Percentiles rank a stretch among this genome's conserved stretches.
Conservation (phyloP, 2,797 vertebrate species). For the Luscinia luscinia region DNA sequence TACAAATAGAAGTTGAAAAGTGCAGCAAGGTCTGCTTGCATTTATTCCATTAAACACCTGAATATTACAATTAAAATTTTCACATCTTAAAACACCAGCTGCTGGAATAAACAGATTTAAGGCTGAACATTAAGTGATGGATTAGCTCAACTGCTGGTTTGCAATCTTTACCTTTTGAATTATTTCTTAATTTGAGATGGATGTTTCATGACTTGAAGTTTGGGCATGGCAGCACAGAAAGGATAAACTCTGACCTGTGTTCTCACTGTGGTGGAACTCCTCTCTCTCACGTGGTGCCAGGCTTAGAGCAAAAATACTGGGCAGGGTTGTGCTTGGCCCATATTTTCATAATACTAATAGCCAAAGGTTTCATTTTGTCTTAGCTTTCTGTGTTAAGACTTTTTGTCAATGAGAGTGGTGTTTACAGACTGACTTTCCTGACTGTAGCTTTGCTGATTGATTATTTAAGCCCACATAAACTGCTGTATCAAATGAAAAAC, state of each 20-base stretch:
- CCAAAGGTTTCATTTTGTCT: background rate
- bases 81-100: background rate
- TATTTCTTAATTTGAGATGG: background rate
- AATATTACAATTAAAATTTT: background rate
- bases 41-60: background rate
- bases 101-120: background rate
- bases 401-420: background rate
- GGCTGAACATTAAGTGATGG: background rate
- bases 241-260: background rate
- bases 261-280: background rate
- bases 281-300: background rate
- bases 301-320: background rate
- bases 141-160: background rate
- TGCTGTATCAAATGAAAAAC: conserved; percentile 11
- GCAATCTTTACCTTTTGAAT: background rate
- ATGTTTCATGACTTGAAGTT: background rate
- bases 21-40: background rate
- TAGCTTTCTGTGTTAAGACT: background rate
- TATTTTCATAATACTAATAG: background rate
- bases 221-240: background rate
- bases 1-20: background rate
- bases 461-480: conserved; percentile 34
- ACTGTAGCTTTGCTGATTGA: conserved; percentile 40
- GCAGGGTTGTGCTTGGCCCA: background rate
- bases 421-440: background rate